phyloP scores from a whole-genome alignment of 2,113 vertebrate species.

The Falco punctatus region DNA sequence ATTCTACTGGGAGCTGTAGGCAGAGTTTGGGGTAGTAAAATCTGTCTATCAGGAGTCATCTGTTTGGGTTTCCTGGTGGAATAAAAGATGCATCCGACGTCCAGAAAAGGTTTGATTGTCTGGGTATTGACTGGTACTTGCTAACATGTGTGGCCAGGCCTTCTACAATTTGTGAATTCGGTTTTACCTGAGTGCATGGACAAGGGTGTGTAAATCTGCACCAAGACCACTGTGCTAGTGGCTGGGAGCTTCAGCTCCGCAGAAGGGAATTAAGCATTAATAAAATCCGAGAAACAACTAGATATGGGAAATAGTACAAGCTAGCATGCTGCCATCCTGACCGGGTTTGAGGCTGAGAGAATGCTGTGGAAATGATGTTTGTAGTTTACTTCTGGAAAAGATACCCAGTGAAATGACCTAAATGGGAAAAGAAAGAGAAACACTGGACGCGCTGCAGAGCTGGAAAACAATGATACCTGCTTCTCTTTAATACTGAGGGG shows the following conservation, averaged over 20 bases:
- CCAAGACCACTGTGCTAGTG: not conserved
- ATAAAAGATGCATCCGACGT: not conserved
- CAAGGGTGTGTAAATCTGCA: not conserved
- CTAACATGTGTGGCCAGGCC: not conserved
- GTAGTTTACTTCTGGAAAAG: not conserved
- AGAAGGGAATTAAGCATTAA: not conserved
- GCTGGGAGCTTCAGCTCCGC: not conserved
- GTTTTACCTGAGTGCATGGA: not conserved
- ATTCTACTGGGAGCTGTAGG: not conserved
- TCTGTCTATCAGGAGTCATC: not conserved
- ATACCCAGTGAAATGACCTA: not conserved
- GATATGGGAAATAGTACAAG: not conserved
- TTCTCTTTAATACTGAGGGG: not conserved
- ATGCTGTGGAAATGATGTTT: not conserved
- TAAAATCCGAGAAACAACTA: not conserved
- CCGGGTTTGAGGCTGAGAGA: not conserved
- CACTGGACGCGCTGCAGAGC: not conserved
- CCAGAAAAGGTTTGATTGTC: not conserved
- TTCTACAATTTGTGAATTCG: not conserved
- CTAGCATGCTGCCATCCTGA: not conserved
- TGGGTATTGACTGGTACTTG: not conserved
- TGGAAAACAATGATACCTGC: not conserved
- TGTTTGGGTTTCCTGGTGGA: not conserved
- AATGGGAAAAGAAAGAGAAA: not conserved
- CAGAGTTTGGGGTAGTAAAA: not conserved